These are phyloP conservation scores for Drosophila heteroneura DNA, from an alignment of 2,888 invertebrate genomes.

Conservation along the genomic window DNA sequence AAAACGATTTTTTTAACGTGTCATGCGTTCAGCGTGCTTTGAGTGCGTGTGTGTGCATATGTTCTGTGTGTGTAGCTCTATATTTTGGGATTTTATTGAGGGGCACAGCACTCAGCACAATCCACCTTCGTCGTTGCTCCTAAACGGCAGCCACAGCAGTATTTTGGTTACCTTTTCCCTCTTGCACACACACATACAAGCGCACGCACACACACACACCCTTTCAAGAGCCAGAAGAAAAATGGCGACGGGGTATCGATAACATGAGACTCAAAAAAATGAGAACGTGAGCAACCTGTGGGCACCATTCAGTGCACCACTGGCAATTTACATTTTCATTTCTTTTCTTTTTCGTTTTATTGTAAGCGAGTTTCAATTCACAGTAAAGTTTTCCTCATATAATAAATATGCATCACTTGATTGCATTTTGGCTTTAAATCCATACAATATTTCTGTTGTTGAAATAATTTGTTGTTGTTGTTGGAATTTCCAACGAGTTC, in stretches of 20 bases:
- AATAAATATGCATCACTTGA: constrained; percentile 6
- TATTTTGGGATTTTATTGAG: constrained; percentile 60
- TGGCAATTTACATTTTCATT: neutral
- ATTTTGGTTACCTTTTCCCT: constrained; percentile 75
- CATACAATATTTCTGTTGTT: constrained; percentile 60
- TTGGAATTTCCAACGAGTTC: constrained; percentile 70
- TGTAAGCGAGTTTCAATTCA: neutral
- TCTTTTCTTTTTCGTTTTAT: neutral
- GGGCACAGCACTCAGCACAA: constrained; percentile 19
- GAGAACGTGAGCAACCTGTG: constrained; percentile 72
- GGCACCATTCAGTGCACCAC: constrained; percentile 22
- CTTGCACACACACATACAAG: constrained; percentile 41
- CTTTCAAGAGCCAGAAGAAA: constrained; percentile 72
- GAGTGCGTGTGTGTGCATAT: constrained; percentile 15
- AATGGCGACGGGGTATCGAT: constrained; percentile 83
- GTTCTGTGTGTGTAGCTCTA: constrained; percentile 16
- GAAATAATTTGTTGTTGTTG: constrained; percentile 66
- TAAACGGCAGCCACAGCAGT: constrained; percentile 60
- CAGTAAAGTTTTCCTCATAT: neutral
- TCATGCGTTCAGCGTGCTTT: constrained; percentile 42
- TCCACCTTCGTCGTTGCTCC: constrained; percentile 38
- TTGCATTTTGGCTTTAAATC: constrained; percentile 19
- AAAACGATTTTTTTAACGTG: constrained; percentile 42
- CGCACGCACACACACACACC: constrained; percentile 55
- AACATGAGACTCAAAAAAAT: constrained; percentile 55